Evolutionary conservation across 2,113 vertebrate genomes (phyloP).

Genomic region (Lepisosteus osseus): DNA sequence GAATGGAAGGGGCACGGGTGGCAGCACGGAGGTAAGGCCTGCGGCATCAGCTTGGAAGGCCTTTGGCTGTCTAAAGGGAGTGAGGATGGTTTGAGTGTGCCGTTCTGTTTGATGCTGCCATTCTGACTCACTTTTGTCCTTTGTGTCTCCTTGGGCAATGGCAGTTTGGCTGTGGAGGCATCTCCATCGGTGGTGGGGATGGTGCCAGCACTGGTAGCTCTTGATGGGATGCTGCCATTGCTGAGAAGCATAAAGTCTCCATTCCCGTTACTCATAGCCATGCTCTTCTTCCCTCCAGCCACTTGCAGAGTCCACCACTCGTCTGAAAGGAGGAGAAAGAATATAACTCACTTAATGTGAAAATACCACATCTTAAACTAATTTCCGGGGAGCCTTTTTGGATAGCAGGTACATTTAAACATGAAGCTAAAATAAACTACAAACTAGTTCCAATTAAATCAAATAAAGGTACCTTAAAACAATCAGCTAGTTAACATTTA

Average conservation of each 20-base stretch:
- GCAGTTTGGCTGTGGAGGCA: conserved; percentile 25
- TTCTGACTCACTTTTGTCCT: conserved; percentile 62
- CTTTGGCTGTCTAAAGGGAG: conserved; percentile 69
- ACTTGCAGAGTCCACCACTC: conserved; percentile 10
- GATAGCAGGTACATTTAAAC: too few species aligned
- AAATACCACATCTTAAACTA: not conserved
- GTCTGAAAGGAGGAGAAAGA: conserved; percentile 35
- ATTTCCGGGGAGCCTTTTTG: too few species aligned
- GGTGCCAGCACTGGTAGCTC: conserved; percentile 30
- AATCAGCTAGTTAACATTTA: too few species aligned
- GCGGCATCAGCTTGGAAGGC: conserved; percentile 41
- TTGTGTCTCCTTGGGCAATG: conserved; percentile 47
- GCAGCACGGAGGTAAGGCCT: conserved; percentile 55
- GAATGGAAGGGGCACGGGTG: conserved; percentile 76
- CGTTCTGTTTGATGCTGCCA: conserved; percentile 66
- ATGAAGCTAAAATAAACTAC: too few species aligned
- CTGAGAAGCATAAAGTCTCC: conserved; percentile 55
- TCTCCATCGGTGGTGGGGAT: conserved; percentile 44
- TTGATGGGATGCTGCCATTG: conserved; percentile 62
- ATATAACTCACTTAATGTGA: not conserved
- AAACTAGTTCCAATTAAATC: too few species aligned
- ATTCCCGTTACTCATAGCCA: conserved; percentile 63
- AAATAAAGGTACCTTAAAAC: too few species aligned
- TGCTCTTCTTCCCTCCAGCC: conserved; percentile 39
- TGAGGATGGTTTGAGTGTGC: conserved; percentile 62